Conservation (phyloP, 2,888 invertebrate species). For the Sussaba pulchella region DNA sequence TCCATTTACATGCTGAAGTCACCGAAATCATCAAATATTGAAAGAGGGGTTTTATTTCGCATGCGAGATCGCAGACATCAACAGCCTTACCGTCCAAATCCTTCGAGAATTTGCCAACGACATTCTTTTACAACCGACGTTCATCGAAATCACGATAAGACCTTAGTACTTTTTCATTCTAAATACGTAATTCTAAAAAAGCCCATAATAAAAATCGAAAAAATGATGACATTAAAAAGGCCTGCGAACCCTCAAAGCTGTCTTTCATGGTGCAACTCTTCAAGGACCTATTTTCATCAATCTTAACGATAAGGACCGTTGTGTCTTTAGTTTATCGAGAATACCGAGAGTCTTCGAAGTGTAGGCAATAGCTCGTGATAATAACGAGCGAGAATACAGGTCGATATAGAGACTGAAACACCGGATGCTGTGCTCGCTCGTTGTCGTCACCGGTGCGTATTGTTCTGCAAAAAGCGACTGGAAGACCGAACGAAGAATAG, state of each 20-base stretch:
- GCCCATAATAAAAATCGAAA: conserved; percentile 15
- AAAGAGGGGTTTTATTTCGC: too few species aligned
- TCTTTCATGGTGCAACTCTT: neutral
- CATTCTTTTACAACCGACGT: conserved; percentile 59
- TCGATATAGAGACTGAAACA: neutral
- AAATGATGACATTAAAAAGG: conserved; percentile 18
- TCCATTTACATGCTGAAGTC: neutral
- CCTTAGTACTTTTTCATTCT: too few species aligned
- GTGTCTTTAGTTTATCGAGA: conserved; percentile 31
- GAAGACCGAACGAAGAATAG: conserved; percentile 16
- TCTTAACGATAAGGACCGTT: conserved; percentile 11
- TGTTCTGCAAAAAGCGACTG: neutral
- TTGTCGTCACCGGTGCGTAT: conserved; percentile 17
- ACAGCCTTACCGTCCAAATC: neutral
- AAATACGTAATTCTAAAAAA: too few species aligned
- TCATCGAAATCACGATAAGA: conserved; percentile 56
- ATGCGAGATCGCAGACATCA: too few species aligned
- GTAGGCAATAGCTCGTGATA: conserved; percentile 10
- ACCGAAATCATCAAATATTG: neutral
- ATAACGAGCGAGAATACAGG: conserved; percentile 5
- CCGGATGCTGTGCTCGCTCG: neutral
- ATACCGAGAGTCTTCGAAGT: neutral
- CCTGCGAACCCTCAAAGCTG: neutral
- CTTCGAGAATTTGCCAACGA: conserved; percentile 50
- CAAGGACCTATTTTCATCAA: conserved; percentile 5